Evolutionary conservation across 1,140 invertebrate genomes (phyloP).

Genomic region (Drosophila rhopaloa): DNA sequence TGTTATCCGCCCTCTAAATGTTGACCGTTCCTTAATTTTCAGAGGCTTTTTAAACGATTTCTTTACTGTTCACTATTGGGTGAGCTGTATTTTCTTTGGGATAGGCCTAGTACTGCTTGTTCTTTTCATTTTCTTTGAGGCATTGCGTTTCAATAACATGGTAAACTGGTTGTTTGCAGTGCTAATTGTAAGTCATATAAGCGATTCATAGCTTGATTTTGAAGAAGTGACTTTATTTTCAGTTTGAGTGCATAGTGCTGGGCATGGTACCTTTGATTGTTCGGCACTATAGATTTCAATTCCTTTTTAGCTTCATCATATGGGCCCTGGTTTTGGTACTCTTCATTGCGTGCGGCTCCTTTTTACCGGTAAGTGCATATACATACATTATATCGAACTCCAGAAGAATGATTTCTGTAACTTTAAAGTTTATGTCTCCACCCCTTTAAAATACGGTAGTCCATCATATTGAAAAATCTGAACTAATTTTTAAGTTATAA

Average conservation of each 20-base stretch:
- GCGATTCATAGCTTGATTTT: not conserved
- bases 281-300: slow-evolving; percentile 30
- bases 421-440: no score
- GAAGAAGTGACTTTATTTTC: not conserved
- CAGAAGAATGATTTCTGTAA: no score
- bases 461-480: no score
- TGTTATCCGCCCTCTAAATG: no score
- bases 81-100: slow-evolving; percentile 37
- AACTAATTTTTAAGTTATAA: no score
- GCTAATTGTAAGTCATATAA: slow-evolving; percentile 39
- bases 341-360: slow-evolving; percentile 42
- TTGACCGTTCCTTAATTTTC: not conserved
- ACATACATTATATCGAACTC: no score
- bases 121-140: slow-evolving; percentile 58
- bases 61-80: slow-evolving; percentile 31
- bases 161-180: slow-evolving; percentile 54
- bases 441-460: no score
- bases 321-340: slow-evolving; percentile 28
- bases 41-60: slow-evolving; percentile 3
- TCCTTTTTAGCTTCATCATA: slow-evolving; percentile 27
- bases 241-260: slow-evolving; percentile 48
- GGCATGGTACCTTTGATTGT: slow-evolving; percentile 36
- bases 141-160: slow-evolving; percentile 33
- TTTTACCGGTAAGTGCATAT: slow-evolving; percentile 39
- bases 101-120: slow-evolving; percentile 33